Base-by-base conservation (phyloP, 1,140 invertebrate species). In the Caenorhabditis tropicalis region DNA sequence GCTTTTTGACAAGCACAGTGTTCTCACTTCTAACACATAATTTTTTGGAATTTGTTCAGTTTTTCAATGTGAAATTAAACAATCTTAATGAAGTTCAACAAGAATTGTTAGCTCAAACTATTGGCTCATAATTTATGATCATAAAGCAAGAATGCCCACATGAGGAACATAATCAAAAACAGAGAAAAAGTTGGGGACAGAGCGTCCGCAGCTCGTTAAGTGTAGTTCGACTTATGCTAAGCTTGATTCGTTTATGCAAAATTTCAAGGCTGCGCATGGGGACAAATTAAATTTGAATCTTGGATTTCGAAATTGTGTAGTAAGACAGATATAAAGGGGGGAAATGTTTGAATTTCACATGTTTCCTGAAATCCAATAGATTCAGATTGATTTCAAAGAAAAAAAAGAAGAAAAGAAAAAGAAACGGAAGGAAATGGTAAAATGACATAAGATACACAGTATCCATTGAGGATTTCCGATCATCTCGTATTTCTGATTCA, bases 171-270 rank as follows among this genome's bases (percentile, higher is more conserved):
- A n/a, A n/a, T n/a, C 4, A 48, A 6, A 80, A 70, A 48, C 65
- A 82, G 36, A 24, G 82, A 46, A 24, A 82, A 80, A 80, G 31
- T 36, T 5, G 31, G 16, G n/a, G n/a, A n/a, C 6, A 29, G 19
- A 36, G 43, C 49, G 31, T 58, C 46, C 46, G 58, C 49, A 33
- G 29, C 53, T 56, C 53, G 81, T 60, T 82, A 82, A 82, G 53
- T 51, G 79, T 43, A 43, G 36, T 46, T 43, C 36, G 65, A 74
- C 65, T 74, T 74, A 74, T 74, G 65, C 65, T 39, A 65, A 33
- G 58, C 58, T 36, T 65, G 65, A 74, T 43, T 46, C 65, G 65
- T 43, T 74, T 74, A 74, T 74, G 65, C 65, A 74, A 74, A 74
- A 74, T 74, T 74, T 46, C 43, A 36, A 74, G 65, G 15, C 36